Evolutionary conservation across 2,113 vertebrate genomes (phyloP).

Genomic region (Hepsetus odoe): DNA sequence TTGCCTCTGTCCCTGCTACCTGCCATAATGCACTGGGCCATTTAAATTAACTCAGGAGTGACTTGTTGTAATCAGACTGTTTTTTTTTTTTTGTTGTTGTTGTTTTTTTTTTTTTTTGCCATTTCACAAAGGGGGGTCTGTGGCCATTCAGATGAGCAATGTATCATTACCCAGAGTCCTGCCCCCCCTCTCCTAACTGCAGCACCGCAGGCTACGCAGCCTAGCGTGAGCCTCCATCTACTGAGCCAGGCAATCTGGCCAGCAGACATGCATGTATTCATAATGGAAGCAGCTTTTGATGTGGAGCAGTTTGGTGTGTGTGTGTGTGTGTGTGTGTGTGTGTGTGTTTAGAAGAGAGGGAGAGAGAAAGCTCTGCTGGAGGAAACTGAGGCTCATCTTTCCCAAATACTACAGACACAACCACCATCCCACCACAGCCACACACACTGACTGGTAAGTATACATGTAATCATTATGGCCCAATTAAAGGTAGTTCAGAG

Average conservation of each 20-base stretch:
- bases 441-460: conserved; percentile 86
- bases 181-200: conserved; percentile 56
- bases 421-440: conserved; percentile 64
- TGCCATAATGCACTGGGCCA: conserved; percentile 94
- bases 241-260: conserved; percentile 94
- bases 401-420: conserved; percentile 80
- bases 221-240: conserved; percentile 85
- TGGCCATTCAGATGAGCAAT: conserved; percentile 92
- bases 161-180: conserved; percentile 88
- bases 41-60: conserved; percentile 99
- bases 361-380: conserved; percentile 75
- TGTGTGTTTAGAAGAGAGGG: neutral
- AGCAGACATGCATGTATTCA: conserved; percentile 90
- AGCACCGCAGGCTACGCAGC: conserved; percentile 89
- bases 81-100: conserved; percentile 30
- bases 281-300: conserved; percentile 68
- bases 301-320: conserved; percentile 32
- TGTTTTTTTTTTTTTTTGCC: conserved; percentile 35
- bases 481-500: conserved; percentile 85
- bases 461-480: conserved; percentile 85
- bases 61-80: conserved; percentile 93
- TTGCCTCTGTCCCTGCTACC: conserved; percentile 73
- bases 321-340: conserved; percentile 17
- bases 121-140: conserved; percentile 80
- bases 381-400: conserved; percentile 80